A percentile compares a stretch with the other conserved stretches of the same genome.
Conservation (phyloP, 2,888 invertebrate genomes). For the Apotomis capreana region DNA sequence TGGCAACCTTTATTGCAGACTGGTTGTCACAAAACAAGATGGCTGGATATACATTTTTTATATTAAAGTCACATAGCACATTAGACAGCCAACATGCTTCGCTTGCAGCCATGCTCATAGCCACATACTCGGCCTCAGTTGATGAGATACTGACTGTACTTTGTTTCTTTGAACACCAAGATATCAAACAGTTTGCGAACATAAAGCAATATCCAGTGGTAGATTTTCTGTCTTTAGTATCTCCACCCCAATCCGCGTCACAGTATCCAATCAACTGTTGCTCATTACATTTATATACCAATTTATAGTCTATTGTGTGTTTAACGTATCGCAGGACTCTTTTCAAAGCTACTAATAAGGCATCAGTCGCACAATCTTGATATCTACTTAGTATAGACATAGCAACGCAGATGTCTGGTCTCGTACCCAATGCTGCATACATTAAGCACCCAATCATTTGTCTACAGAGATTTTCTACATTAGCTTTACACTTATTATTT, state of each 20-base stretch:
- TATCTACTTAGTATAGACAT: too few species aligned
- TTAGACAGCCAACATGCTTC: conserved; percentile 13
- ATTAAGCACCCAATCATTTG: too few species aligned
- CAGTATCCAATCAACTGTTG: conserved; percentile 25
- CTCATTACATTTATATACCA: conserved; percentile 20
- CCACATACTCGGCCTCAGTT: not conserved
- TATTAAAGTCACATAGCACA: conserved; percentile 1
- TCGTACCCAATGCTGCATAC: too few species aligned
- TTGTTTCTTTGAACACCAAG: not conserved
- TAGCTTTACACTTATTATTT: too few species aligned
- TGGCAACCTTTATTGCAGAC: conserved; percentile 5
- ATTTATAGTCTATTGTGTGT: conserved; percentile 30
- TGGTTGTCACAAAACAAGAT: conserved; percentile 1
- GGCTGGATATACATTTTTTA: not conserved
- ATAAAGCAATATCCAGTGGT: conserved; percentile 43
- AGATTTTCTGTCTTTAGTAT: conserved; percentile 41
- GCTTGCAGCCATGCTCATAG: not conserved
- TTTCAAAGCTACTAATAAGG: conserved; percentile 19
- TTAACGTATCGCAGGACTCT: conserved; percentile 38
- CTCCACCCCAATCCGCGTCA: conserved; percentile 40
- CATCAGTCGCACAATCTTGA: conserved; percentile 7
- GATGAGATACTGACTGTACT: conserved; percentile 5
- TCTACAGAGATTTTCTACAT: too few species aligned
- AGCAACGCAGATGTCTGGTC: too few species aligned
- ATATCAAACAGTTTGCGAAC: conserved; percentile 4